Evolutionary conservation across 2,797 vertebrate genomes (phyloP).

Genomic region (Potorous gilbertii): DNA sequence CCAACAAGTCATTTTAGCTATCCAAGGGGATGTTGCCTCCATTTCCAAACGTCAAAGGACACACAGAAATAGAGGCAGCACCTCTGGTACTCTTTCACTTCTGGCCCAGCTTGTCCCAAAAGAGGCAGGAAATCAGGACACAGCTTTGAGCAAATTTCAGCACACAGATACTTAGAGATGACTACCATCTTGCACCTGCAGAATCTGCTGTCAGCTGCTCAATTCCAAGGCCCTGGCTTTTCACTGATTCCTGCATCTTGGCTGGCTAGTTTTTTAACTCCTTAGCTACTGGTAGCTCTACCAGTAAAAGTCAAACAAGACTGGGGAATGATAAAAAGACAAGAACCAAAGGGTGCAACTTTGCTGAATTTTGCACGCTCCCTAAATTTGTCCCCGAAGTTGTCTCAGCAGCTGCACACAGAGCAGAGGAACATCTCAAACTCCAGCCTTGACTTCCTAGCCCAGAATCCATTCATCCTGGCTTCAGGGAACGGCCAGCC

Average conservation of each 20-base stretch:
- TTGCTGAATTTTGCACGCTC: constrained; percentile 36
- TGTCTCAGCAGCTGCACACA: constrained; percentile 21
- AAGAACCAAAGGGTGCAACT: constrained; percentile 28
- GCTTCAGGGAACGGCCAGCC: constrained; percentile 56
- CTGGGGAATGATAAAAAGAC: constrained; percentile 54
- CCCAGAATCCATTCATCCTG: constrained; percentile 34
- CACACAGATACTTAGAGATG: constrained; percentile 71
- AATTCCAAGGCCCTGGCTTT: constrained; percentile 76
- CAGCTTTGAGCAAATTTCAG: constrained; percentile 71
- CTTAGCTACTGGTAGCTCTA: constrained; percentile 49
- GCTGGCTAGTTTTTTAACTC: constrained; percentile 72
- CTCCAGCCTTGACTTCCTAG: constrained; percentile 62
- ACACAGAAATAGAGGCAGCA: constrained; percentile 58
- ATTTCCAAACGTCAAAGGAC: constrained; percentile 67
- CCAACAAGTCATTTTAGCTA: constrained; percentile 71
- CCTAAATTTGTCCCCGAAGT: constrained; percentile 41
- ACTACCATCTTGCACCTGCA: constrained; percentile 60
- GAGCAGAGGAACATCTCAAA: constrained; percentile 50
- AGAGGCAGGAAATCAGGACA: constrained; percentile 77
- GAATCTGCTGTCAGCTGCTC: constrained; percentile 74
- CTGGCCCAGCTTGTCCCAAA: constrained; percentile 63
- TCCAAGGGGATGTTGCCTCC: constrained; percentile 66
- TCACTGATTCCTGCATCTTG: constrained; percentile 69
- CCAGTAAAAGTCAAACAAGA: constrained; percentile 26
- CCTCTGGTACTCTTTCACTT: constrained; percentile 57